These are phyloP conservation scores for Anabacerthia variegaticeps DNA, from an alignment of 2,797 vertebrate genomes.

Conservation along the genomic window DNA sequence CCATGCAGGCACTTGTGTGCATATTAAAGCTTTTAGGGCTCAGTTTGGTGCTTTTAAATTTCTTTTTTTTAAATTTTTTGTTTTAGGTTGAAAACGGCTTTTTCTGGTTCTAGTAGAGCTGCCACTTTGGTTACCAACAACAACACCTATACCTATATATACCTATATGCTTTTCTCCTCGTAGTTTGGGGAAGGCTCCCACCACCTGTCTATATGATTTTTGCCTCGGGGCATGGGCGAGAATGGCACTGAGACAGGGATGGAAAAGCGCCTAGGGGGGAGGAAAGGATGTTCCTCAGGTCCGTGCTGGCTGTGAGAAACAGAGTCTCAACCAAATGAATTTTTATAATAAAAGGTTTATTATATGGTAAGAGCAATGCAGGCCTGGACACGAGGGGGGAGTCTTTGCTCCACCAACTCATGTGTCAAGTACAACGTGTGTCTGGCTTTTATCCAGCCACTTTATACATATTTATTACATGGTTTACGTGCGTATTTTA, in stretches of 20 bases:
- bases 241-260: fast-evolving
- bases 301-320: not conserved
- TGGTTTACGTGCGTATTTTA: too few relatives aligned
- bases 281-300: not conserved
- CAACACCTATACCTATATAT: too few relatives aligned
- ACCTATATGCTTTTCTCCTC: not conserved
- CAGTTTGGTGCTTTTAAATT: not conserved
- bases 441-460: too few relatives aligned
- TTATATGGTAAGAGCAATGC: too few relatives aligned
- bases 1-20: not conserved
- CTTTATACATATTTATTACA: too few relatives aligned
- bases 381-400: too few relatives aligned
- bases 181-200: not conserved
- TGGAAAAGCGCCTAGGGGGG: not conserved
- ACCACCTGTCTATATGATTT: not conserved
- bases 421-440: too few relatives aligned
- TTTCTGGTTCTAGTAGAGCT: not conserved
- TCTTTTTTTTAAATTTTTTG: too few relatives aligned
- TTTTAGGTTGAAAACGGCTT: not conserved
- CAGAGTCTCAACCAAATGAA: too few relatives aligned
- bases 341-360: too few relatives aligned
- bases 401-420: too few relatives aligned
- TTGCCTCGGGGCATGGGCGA: not conserved
- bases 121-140: not conserved
- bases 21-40: not conserved